Evolutionary conservation across 1,140 invertebrate species (phyloP).

Genomic region (Macrotrachela quadricornifera): DNA sequence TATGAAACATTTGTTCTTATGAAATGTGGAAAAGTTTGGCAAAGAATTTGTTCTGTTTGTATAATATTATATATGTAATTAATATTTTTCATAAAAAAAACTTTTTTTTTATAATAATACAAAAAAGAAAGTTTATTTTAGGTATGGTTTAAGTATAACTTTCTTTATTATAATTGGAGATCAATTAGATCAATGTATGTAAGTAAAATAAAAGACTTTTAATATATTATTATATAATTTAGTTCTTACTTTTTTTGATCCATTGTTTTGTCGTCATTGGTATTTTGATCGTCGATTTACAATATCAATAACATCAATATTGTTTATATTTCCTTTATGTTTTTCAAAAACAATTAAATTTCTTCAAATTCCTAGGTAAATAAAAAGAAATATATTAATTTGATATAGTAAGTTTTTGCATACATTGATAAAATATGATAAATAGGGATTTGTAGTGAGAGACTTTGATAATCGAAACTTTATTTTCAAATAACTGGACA

Average conservation of each 20-base stretch:
- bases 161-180: conserved; percentile 48
- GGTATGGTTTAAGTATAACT: conserved; percentile 44
- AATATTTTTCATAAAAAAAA: no score
- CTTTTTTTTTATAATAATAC: no score
- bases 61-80: conserved; percentile 37
- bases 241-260: not conserved
- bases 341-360: conserved; percentile 45
- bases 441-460: no score
- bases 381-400: no score
- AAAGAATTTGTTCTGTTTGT: conserved; percentile 34
- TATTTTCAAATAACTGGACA: no score
- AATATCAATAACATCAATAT: conserved; percentile 33
- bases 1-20: conserved; percentile 36
- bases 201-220: not conserved
- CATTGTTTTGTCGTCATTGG: conserved; percentile 33
- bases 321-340: conserved; percentile 44
- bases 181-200: conserved; percentile 41
- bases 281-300: conserved; percentile 40
- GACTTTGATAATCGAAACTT: no score
- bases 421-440: no score
- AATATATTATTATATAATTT: not conserved
- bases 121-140: no score
- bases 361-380: conserved; percentile 40
- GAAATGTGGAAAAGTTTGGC: conserved; percentile 36
- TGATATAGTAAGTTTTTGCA: no score